phyloP scores from a whole-genome alignment of 2,797 vertebrate genomes.

The Peromyscus melanophrys region DNA sequence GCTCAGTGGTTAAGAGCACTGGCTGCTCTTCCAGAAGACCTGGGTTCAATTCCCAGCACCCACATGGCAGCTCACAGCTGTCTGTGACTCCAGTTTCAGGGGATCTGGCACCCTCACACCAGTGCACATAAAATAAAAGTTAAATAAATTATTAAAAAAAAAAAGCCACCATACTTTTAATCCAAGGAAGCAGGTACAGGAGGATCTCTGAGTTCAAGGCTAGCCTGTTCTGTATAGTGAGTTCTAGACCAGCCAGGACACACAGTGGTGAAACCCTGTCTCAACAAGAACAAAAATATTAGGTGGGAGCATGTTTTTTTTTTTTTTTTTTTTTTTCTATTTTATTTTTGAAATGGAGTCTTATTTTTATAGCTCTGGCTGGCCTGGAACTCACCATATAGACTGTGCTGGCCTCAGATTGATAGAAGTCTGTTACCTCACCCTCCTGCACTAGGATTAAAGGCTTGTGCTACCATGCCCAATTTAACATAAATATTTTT shows the following conservation, averaged over 20 bases:
- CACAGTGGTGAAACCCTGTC: neutral
- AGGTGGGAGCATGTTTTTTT: too few species aligned
- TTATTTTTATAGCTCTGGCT: neutral
- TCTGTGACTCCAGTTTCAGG: too few species aligned
- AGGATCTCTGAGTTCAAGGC: neutral
- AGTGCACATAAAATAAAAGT: too few species aligned
- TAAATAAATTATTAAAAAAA: neutral
- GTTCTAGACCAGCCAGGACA: neutral
- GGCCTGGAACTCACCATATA: neutral
- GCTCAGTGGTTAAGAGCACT: too few species aligned
- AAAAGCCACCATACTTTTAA: neutral
- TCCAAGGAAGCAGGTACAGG: neutral
- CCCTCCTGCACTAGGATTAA: neutral
- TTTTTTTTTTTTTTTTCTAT: too few species aligned
- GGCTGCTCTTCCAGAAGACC: too few species aligned
- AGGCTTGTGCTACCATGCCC: neutral
- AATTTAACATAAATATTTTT: neutral
- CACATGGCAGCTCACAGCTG: too few species aligned
- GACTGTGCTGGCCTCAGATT: neutral
- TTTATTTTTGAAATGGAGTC: neutral
- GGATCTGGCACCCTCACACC: too few species aligned
- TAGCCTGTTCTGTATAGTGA: neutral
- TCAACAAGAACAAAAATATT: neutral
- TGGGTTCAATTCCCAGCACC: too few species aligned
- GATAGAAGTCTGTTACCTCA: neutral